phyloP scores from a whole-genome alignment of 2,797 vertebrate genomes.

The Huso huso region DNA sequence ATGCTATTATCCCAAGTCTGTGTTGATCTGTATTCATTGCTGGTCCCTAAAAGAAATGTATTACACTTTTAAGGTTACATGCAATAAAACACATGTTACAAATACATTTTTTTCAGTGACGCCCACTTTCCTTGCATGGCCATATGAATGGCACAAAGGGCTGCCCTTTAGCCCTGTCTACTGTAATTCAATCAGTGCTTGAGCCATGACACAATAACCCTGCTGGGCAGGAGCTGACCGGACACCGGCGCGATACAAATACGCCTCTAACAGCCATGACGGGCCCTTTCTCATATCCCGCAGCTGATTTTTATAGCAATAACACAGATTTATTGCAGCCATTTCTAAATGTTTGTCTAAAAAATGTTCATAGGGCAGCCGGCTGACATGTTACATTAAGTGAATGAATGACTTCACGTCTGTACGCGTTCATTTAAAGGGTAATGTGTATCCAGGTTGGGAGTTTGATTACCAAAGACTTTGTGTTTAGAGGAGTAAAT shows the following conservation, averaged over 20 bases:
- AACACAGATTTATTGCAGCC: conserved; percentile 55
- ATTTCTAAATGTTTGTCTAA: conserved; percentile 22
- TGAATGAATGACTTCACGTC: conserved; percentile 26
- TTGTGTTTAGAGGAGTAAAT: conserved; percentile 8
- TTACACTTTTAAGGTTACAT: conserved; percentile 30
- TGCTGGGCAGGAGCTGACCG: conserved; percentile 34
- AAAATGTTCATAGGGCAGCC: conserved; percentile 17
- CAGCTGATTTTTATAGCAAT: conserved; percentile 49
- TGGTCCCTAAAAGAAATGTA: too few species aligned
- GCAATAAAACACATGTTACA: conserved; percentile 30
- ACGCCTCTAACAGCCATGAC: conserved; percentile 74
- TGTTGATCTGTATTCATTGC: too few species aligned
- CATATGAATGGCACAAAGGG: conserved; percentile 51
- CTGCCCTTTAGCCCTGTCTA: conserved; percentile 65
- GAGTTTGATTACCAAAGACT: conserved; percentile 9
- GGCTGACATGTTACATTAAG: conserved; percentile 24
- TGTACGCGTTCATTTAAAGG: conserved; percentile 6
- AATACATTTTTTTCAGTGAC: conserved; percentile 35
- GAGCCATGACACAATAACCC: conserved; percentile 62
- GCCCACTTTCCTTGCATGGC: conserved; percentile 39
- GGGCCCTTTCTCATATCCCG: conserved; percentile 58
- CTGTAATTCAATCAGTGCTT: conserved; percentile 78
- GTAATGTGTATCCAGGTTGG: conserved; percentile 12
- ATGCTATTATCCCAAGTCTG: too few species aligned
- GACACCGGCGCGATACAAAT: conserved; percentile 57